A percentile compares a stretch with the other conserved stretches of the same genome.
phyloP scores from a whole-genome alignment of 2,113 vertebrate species.

The Tapirus terrestris region DNA sequence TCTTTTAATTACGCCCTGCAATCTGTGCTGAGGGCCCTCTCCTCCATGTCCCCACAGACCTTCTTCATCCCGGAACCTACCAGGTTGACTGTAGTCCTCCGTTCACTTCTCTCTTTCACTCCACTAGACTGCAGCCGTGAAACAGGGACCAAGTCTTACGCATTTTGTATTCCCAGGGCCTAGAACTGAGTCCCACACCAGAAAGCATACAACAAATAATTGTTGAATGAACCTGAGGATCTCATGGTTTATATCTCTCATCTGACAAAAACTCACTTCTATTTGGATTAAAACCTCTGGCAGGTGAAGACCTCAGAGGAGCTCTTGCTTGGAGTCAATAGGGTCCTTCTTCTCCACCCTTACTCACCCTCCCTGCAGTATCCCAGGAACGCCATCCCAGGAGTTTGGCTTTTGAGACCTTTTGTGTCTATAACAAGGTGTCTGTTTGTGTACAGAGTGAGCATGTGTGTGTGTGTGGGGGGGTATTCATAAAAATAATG shows the following conservation, averaged over 20 bases:
- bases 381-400: not conserved
- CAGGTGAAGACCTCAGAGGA: not conserved
- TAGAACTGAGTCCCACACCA: not conserved
- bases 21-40: not conserved
- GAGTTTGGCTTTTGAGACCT: not conserved
- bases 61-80: not conserved
- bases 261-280: not conserved
- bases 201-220: not conserved
- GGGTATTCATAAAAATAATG: not conserved
- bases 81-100: not conserved
- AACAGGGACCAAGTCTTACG: not conserved
- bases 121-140: not conserved
- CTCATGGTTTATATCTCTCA: not conserved
- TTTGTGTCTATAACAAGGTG: not conserved
- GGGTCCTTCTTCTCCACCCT: not conserved
- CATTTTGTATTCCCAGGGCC: not conserved
- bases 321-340: not conserved
- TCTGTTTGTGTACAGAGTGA: not conserved
- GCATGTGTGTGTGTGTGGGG: too few species aligned
- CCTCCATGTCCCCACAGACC: not conserved
- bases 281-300: not conserved
- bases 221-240: not conserved
- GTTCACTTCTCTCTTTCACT: not conserved
- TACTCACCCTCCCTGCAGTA: accelerated
- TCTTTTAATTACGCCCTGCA: not conserved